Conservation (phyloP, 2,888 invertebrate genomes). For the Watsonalla cultraria region DNA sequence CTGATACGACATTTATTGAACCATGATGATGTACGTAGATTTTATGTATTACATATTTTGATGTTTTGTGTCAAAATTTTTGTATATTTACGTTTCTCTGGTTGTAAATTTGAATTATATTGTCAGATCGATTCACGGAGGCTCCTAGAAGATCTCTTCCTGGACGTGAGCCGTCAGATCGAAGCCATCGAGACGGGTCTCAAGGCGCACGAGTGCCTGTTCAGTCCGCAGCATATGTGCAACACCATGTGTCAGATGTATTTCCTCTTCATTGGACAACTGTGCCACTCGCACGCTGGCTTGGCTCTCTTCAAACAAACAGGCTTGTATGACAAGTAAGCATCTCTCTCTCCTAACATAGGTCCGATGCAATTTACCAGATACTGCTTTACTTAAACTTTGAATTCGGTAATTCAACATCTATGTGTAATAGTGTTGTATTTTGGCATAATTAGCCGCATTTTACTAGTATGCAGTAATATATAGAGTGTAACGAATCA, state of each 20-base stretch:
- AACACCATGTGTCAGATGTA: slow-evolving; percentile 96
- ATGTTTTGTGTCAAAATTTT: neutral
- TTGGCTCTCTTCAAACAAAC: slow-evolving; percentile 85
- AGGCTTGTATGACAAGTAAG: slow-evolving; percentile 86
- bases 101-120: neutral
- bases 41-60: neutral
- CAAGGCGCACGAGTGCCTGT: slow-evolving; percentile 91
- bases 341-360: slow-evolving; percentile 4
- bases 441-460: no score
- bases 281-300: slow-evolving; percentile 85
- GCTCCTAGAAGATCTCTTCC: slow-evolving; percentile 87
- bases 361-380: neutral
- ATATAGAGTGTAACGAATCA: no score
- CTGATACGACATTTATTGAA: slow-evolving; percentile 86
- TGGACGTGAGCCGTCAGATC: slow-evolving; percentile 87
- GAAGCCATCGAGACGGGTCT: slow-evolving; percentile 84
- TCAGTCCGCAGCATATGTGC: slow-evolving; percentile 92
- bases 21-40: slow-evolving; percentile 78
- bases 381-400: no score
- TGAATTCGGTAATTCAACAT: no score
- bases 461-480: no score
- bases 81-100: neutral
- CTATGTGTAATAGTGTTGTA: no score
- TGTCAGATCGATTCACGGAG: slow-evolving; percentile 82
- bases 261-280: slow-evolving; percentile 94